Percentiles rank a stretch among this genome's conserved stretches.
Conservation (phyloP, 2,888 invertebrate species). For the Elegia similella region DNA sequence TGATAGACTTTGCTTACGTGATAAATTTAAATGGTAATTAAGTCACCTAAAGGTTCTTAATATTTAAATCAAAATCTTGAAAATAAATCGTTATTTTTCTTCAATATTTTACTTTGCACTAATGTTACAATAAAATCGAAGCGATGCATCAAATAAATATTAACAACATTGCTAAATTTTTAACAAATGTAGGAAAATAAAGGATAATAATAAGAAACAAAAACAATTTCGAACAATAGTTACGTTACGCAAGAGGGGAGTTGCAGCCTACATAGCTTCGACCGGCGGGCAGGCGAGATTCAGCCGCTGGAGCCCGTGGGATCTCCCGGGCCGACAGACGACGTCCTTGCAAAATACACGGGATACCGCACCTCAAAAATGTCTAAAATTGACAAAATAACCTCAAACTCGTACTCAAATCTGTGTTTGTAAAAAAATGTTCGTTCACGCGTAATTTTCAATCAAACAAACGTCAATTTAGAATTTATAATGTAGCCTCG, state of each 20-base stretch:
- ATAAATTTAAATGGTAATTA: no score
- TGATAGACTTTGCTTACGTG: not conserved
- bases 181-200: slow-evolving; percentile 8
- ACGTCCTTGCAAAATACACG: slow-evolving; percentile 40
- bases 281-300: slow-evolving; percentile 56
- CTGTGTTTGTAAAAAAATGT: slow-evolving; percentile 28
- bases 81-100: not conserved
- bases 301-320: slow-evolving; percentile 68
- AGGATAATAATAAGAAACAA: slow-evolving; percentile 26
- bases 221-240: slow-evolving; percentile 62
- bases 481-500: slow-evolving; percentile 45
- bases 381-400: slow-evolving; percentile 36
- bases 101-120: not conserved
- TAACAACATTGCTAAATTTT: no score
- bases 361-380: slow-evolving; percentile 26
- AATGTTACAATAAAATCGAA: no score
- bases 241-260: slow-evolving; percentile 80
- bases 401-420: slow-evolving; percentile 35
- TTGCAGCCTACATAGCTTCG: slow-evolving; percentile 67
- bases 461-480: slow-evolving; percentile 45
- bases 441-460: slow-evolving; percentile 30
- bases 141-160: no score
- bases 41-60: no score
- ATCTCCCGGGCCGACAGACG: slow-evolving; percentile 56
- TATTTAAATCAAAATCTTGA: not conserved